phyloP scores from a whole-genome alignment of 2,797 vertebrate species.

The Pagetopsis macropterus region DNA sequence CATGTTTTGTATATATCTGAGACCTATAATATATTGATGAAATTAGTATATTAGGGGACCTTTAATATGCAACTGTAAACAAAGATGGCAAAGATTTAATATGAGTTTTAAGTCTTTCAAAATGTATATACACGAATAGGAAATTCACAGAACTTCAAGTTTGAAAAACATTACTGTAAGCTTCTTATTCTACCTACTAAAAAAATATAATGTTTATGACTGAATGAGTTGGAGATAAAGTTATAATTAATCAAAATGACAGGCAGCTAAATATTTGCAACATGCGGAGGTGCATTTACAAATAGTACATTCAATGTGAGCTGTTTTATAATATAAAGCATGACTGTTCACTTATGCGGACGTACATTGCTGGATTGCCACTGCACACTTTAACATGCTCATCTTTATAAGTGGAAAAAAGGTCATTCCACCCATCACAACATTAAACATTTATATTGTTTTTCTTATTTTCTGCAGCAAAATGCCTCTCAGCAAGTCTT shows the following conservation, averaged over 20 bases:
- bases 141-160: not conserved
- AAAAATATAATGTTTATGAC: not conserved
- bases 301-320: slow-evolving; percentile 5
- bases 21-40: too few species aligned
- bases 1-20: too few species aligned
- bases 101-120: too few species aligned
- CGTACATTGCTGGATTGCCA: not conserved
- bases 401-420: slow-evolving; percentile 42
- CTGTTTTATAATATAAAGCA: not conserved
- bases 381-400: slow-evolving; percentile 12
- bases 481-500: slow-evolving; percentile 62
- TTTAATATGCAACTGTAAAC: too few species aligned
- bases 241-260: not conserved
- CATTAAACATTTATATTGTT: slow-evolving; percentile 69
- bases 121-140: too few species aligned
- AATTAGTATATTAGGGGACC: too few species aligned
- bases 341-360: slow-evolving; percentile 10
- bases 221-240: not conserved
- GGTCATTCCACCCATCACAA: slow-evolving; percentile 37
- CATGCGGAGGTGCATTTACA: not conserved
- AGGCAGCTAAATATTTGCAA: not conserved
- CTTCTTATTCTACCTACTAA: not conserved
- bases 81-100: too few species aligned
- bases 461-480: slow-evolving; percentile 49
- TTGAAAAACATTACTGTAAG: not conserved